Percentiles rank a stretch among this genome's conserved stretches.
These are phyloP conservation scores for Apamea crenata DNA, from an alignment of 2,888 invertebrate genomes.

Conservation along the genomic window DNA sequence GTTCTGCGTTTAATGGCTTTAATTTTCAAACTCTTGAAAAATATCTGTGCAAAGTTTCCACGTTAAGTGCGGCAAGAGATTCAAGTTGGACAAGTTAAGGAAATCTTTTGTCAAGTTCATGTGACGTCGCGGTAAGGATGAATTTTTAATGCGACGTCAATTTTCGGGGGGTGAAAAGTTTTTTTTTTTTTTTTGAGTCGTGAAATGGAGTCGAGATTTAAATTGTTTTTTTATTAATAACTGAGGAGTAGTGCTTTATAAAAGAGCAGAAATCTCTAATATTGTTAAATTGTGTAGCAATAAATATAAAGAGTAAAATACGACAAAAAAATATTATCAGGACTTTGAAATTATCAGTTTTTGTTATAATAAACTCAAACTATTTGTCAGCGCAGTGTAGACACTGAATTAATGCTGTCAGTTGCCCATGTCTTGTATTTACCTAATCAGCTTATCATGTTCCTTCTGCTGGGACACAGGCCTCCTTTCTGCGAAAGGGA, in stretches of 20 bases:
- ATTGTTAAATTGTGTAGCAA: background rate
- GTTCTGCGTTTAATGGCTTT: constrained; percentile 82
- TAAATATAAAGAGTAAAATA: background rate
- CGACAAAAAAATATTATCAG: background rate
- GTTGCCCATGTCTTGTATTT: background rate
- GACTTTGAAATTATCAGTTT: background rate
- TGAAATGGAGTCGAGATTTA: background rate
- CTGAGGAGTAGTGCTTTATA: background rate
- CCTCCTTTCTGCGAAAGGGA: too few species aligned
- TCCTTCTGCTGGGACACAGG: too few species aligned
- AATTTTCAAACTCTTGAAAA: constrained; percentile 84
- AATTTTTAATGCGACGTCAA: constrained; percentile 72
- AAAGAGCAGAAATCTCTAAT: background rate
- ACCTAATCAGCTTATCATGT: too few species aligned
- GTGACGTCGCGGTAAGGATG: constrained; percentile 71
- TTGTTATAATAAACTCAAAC: background rate
- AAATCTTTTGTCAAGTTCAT: constrained; percentile 71
- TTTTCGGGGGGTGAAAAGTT: constrained; percentile 20
- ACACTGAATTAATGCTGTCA: background rate
- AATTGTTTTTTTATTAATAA: background rate
- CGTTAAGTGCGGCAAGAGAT: constrained; percentile 71
- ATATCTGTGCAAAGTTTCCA: constrained; percentile 77
- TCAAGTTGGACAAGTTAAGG: constrained; percentile 64
- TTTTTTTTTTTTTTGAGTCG: constrained; percentile 6
- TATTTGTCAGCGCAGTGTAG: background rate